Conservation (phyloP, 2,797 vertebrate genomes). For the Naso thynnoides region DNA sequence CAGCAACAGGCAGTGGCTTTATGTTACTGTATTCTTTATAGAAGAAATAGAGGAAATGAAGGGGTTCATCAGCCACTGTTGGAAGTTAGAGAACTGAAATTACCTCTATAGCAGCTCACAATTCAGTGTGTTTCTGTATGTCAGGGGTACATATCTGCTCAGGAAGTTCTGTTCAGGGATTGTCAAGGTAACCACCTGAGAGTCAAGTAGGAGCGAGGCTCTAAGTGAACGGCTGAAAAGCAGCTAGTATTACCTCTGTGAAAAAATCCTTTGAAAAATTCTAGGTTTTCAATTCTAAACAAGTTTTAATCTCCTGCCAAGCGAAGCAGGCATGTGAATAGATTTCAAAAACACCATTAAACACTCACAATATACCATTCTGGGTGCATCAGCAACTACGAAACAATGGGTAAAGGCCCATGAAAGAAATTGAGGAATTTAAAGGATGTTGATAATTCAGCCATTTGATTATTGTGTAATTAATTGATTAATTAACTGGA, state of each 20-base stretch:
- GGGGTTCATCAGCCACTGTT: slow-evolving; percentile 8
- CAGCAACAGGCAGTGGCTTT: slow-evolving; percentile 25
- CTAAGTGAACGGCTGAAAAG: neutral
- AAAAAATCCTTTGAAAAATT: neutral
- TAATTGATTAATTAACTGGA: neutral
- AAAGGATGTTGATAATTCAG: neutral
- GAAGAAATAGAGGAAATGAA: slow-evolving; percentile 31
- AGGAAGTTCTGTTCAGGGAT: neutral
- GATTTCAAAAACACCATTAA: neutral
- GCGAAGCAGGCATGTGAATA: neutral
- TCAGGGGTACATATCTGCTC: slow-evolving; percentile 5
- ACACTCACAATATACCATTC: slow-evolving; percentile 4
- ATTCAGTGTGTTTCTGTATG: slow-evolving; percentile 20
- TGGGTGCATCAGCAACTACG: neutral
- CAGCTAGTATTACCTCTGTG: neutral
- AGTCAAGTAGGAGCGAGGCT: neutral
- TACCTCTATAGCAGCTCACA: slow-evolving; percentile 17
- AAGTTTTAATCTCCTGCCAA: neutral
- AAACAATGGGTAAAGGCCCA: neutral
- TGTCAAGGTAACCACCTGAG: slow-evolving; percentile 1
- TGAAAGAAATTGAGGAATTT: neutral
- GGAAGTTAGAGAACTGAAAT: slow-evolving; percentile 22
- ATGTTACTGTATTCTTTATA: slow-evolving; percentile 24
- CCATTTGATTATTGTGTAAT: neutral
- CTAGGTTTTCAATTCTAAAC: neutral